phyloP scores from a whole-genome alignment of 1,140 invertebrate species.

The honey bee (Apis mellifera) region Amel_HAv3.1 CM009944.2:3474501-3475000 shows the following conservation, averaged over 20 bases:
- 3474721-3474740: constrained; percentile 68
- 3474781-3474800: no score
- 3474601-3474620: constrained; percentile 58
- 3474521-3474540: constrained; percentile 55
- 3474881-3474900: no score
- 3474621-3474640: constrained; percentile 7
- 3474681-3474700: constrained; percentile 61
- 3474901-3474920: no score
- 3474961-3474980: no score
- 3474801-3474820: no score
- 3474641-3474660: constrained; percentile 46
- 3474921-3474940: no score
- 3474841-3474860: no score
- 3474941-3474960: no score
- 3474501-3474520: constrained; percentile 58
- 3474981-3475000: no score
- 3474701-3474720: constrained; percentile 56
- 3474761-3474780: constrained; percentile 2
- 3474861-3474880: no score
- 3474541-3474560: constrained; percentile 17
- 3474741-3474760: constrained; percentile 57
- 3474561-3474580: background rate
- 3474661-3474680: constrained; percentile 58
- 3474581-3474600: constrained; percentile 52
- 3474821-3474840: no score